Evolutionary conservation across 2,797 vertebrate genomes (phyloP), one percentile per base, ranked within the genome.

Genomic region (Chromobotia macracanthus): DNA sequence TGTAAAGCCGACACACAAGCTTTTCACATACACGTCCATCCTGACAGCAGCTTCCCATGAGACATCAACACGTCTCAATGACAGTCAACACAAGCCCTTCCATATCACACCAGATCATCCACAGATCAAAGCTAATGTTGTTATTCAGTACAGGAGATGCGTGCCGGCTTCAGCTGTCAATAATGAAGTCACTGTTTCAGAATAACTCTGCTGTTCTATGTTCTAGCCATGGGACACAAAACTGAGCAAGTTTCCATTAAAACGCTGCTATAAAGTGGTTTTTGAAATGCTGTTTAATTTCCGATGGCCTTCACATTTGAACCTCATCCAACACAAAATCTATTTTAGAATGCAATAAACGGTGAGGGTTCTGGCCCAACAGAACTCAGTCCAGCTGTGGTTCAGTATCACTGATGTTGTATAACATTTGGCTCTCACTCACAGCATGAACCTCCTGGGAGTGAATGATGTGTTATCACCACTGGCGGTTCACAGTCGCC

Each of bases 1-100:
- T 82, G 85, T 76, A 79, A 80, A 81, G 61, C 67, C 61, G 31
- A 84, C 19, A 77, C 75, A 80, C 67, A 3, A 11, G 35, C 4
- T n/a, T n/a, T n/a, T 63, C 66, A 56, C 79, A 46, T 72, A 68
- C 73, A 61, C 56, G 74, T 44, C 10, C 28, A 64, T 38, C 18
- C 9, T 61, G 13, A 63, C n/a, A 10, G 50, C 55, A 12, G 55
- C 5, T 50, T 38, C 5, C 8, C 10, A 48, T 31, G 53, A 55
- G 70, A 28, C 28, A 28, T 28, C 28, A 2, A 56, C 65, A 77
- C 68, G 73, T 48, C 80, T 64, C 50, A 48, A 6, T 10, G n/a
- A n/a, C n/a, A n/a, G n/a, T 4, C 2, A 28, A 1, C 18, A 48
- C 74, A 25, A 53, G 84, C 8, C 19, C 38, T 50, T 46, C 12